Evolutionary conservation across 2,113 vertebrate species (phyloP), one percentile per base, ranked within the genome.

Genomic region (Sinocyclocheilus anophthalmus): DNA sequence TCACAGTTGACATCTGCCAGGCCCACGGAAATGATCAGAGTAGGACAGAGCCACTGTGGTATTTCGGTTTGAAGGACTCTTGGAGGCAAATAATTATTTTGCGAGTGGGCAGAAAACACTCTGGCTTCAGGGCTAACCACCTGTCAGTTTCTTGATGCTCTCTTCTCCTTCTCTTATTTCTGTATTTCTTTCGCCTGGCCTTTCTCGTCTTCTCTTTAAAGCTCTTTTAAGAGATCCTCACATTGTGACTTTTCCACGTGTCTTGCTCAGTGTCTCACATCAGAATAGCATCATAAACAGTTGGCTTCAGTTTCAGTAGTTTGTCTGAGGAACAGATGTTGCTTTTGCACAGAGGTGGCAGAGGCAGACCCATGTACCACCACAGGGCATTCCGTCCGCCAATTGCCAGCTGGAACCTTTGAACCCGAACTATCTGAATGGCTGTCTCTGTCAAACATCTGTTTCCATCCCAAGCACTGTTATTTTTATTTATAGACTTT

Each of bases 241-340:
- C 39, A 33, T 16, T 42, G n/a, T 65, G 61, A 65, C 13, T 86
- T 83, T 39, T 48, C 5, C 37, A 53, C 45, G 11, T 65, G 77
- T 37, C 37, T 76, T 10, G 39, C 69, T 79, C 76, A n/a, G 33
- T 33, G 2, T 85, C 33, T 48, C 55, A 53, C 67, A 24, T 88
- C 67, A 76, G 73, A 80, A 81, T 26, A 61, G 26, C 33, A 24
- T 73, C 42, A 50, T 83, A 84, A 87, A 85, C 63, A 55, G 67
- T 82, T 81, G 81, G 86, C 80, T 85, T 14, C 75, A 53, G 55
- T 79, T 86, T 86, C 24, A 16, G n/a, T 72, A 81, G 57, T 87
- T 87, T 76, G 65, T 84, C 59, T 73, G n/a, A 77, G 48, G 69
- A 78, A 87, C 89, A 87, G 89, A 84, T 88, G 87, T 87, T 90